Evolutionary conservation across 2,888 invertebrate genomes (phyloP), one percentile per base, ranked within the genome.

Genomic region (Brachynemurus nebulosus): DNA sequence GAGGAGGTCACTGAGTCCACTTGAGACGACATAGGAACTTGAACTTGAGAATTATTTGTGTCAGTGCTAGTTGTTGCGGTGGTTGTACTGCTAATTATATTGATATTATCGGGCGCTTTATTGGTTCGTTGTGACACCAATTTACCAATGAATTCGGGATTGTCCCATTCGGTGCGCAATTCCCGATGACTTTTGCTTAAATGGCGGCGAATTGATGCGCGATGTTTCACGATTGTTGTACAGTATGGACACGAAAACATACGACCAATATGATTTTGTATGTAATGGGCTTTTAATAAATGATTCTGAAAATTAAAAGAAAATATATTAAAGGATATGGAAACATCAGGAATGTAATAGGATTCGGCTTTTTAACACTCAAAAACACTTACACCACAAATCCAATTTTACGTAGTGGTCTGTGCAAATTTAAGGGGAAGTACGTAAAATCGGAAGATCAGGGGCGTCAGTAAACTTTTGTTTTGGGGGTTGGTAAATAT

Each of bases 201-300:
- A 51, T 66, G 66, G 17, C 62, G 53, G 38, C 54, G 48, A 17
- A 65, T 47, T 5, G 63, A 65, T 48, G 57, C 57, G 27, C 54
- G 55, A 23, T 60, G 48, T 53, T 65, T 64, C 40, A 65, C 55
- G 23, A 54, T 54, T 30, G 54, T 57, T 7, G 54, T 47, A 46
- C 65, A 65, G 36, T 58, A 51, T 4, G 58, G 58, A 50, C 64
- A 64, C 8, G 52, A 50, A 48, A 53, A 57, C 38, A 47, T 38
- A 14, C 38, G 18, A 18, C 23, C 27, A 17, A 30, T 16, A 44
- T 44, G 44, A 5, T 16, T 38, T 17, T 20, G 23, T 12, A 30
- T 12, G 18, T 19, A 38, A 20, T 44, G 44, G 11, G 17, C 19
- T 27, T 44, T 37, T 27, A 44, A 19, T 30, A 25, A 37, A 23